Conservation (phyloP, 2,797 vertebrate genomes). For the Rhabdophis nuchalis region DNA sequence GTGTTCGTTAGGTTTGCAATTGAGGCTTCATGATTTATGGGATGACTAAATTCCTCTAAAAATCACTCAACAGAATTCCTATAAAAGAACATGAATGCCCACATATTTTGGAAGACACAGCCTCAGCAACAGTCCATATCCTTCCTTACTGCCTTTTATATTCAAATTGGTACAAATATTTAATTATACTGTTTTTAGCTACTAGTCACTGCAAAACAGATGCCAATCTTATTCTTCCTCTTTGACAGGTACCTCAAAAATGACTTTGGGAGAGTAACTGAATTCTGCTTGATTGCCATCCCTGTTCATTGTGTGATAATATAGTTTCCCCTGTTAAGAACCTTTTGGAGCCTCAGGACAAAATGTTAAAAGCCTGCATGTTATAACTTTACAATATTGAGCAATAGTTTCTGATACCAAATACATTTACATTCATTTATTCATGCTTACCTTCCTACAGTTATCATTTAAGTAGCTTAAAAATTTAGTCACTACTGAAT, state of each 20-base stretch:
- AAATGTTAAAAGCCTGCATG: background rate
- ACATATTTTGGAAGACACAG: background rate
- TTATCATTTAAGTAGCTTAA: background rate
- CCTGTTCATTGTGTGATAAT: background rate
- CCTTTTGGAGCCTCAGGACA: background rate
- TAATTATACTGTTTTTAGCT: background rate
- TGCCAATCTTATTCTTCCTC: background rate
- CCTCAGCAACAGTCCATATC: background rate
- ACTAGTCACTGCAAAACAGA: background rate
- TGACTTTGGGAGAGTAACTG: background rate
- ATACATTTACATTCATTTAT: background rate
- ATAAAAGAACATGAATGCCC: background rate
- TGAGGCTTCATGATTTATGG: background rate
- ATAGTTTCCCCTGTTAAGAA: background rate
- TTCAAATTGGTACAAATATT: background rate
- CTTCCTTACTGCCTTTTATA: background rate
- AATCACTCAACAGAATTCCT: background rate
- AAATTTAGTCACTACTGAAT: background rate
- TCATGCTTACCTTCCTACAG: background rate
- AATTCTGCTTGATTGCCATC: background rate
- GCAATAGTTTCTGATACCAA: background rate
- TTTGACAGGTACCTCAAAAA: background rate
- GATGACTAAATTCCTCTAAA: background rate
- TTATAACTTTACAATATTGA: background rate
- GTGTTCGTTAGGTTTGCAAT: background rate